Conservation (phyloP, 1,140 invertebrate species). For the Ostrea edulis region DNA sequence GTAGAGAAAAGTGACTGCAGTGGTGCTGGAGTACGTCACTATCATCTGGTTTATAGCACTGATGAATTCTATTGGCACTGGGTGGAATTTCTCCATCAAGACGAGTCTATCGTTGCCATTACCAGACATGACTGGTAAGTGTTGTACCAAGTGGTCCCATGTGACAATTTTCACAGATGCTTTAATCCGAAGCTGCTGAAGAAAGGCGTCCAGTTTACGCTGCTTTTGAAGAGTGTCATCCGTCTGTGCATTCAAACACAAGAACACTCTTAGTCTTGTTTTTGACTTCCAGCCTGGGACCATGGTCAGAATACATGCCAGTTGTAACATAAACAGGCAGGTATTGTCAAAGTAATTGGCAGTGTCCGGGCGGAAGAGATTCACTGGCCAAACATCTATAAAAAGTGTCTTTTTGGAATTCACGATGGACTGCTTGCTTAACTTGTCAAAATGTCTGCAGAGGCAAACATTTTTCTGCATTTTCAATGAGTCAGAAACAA, state of each 20-base stretch:
- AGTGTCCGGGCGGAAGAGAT: slow-evolving; percentile 77
- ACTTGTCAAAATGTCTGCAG: slow-evolving; percentile 92
- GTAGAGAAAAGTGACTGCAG: slow-evolving; percentile 91
- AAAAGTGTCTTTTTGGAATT: slow-evolving; percentile 61
- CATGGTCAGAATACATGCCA: slow-evolving; percentile 98
- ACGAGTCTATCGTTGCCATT: slow-evolving; percentile 48
- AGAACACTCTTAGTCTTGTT: slow-evolving; percentile 89
- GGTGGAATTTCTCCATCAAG: slow-evolving; percentile 66
- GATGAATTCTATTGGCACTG: slow-evolving; percentile 77
- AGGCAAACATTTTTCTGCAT: slow-evolving; percentile 97
- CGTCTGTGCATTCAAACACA: slow-evolving; percentile 83
- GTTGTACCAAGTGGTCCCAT: slow-evolving; percentile 81
- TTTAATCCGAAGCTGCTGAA: slow-evolving; percentile 82
- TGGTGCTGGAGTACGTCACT: slow-evolving; percentile 85
- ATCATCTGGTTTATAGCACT: slow-evolving; percentile 89
- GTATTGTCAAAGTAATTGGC: slow-evolving; percentile 84
- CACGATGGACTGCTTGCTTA: slow-evolving; percentile 83
- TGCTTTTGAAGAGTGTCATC: slow-evolving; percentile 80
- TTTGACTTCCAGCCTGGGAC: slow-evolving; percentile 81
- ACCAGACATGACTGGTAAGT: slow-evolving; percentile 60
- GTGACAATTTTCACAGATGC: slow-evolving; percentile 82
- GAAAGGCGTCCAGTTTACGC: slow-evolving; percentile 80
- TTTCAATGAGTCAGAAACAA: slow-evolving; percentile 90
- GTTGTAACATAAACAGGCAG: slow-evolving; percentile 95
- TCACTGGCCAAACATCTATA: slow-evolving; percentile 96